Evolutionary conservation across 2,113 vertebrate species (phyloP).

Genomic region (Sialia sialis): DNA sequence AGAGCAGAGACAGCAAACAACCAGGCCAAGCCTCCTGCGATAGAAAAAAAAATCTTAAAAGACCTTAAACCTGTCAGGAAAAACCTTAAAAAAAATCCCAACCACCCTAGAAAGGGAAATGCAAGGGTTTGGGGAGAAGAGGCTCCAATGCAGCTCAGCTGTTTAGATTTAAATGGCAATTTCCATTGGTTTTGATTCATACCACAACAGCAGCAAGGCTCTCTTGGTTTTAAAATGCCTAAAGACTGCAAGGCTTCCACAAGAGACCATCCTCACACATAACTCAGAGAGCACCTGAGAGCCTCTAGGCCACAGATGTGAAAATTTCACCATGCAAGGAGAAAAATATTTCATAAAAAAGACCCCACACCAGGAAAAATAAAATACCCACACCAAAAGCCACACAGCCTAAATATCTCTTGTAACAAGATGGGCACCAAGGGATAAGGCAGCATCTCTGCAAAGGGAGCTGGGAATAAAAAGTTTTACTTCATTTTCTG

Average conservation of each 20-base stretch:
- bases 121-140: background rate
- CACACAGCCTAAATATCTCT: background rate
- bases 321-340: background rate
- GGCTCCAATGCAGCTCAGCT: background rate
- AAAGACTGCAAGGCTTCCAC: background rate
- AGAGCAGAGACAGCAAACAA: background rate
- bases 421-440: background rate
- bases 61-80: background rate
- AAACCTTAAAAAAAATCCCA: background rate
- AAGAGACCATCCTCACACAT: background rate
- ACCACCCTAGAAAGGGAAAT: background rate
- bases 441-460: background rate
- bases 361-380: rapidly evolving
- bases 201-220: background rate
- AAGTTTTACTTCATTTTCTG: background rate
- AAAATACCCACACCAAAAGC: background rate
- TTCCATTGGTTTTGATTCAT: background rate
- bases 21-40: background rate
- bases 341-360: background rate
- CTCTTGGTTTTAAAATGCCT: background rate
- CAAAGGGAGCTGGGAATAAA: background rate
- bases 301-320: background rate
- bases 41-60: background rate
- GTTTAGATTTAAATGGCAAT: background rate
- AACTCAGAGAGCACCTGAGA: background rate